Conservation (phyloP, 2,113 vertebrate species). For the Nycticryphes semicollaris region DNA sequence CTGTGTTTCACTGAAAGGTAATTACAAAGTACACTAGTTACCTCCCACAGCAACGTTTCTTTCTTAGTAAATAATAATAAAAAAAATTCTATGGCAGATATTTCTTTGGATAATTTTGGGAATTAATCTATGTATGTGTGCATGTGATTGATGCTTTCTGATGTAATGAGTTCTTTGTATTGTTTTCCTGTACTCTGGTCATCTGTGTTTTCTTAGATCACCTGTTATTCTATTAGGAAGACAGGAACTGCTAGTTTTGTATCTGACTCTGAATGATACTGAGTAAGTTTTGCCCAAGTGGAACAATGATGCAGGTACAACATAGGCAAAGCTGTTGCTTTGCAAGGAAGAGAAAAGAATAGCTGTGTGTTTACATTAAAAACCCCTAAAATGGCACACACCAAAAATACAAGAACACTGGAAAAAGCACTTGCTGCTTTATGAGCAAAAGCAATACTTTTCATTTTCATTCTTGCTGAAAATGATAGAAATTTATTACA, state of each 20-base stretch:
- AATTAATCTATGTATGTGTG: not conserved
- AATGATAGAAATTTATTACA: not conserved
- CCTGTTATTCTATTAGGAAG: not conserved
- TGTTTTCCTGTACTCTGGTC: not conserved
- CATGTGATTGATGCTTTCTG: not conserved
- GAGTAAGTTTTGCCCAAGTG: not conserved
- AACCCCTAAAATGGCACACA: not conserved
- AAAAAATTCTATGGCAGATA: not conserved
- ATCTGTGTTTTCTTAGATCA: not conserved
- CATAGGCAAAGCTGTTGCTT: not conserved
- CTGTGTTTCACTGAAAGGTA: not conserved
- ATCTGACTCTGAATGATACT: not conserved
- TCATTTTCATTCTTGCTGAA: not conserved
- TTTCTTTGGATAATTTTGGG: not conserved
- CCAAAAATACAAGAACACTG: not conserved
- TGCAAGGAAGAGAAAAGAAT: not conserved
- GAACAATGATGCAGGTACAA: not conserved
- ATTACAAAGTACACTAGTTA: not conserved
- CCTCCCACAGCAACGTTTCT: not conserved
- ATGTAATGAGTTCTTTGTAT: not conserved
- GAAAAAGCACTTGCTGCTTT: not conserved
- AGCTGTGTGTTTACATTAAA: not conserved
- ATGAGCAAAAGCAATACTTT: not conserved
- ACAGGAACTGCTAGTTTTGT: not conserved
- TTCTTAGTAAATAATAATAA: not conserved